Evolutionary conservation across 2,797 vertebrate genomes (phyloP), one percentile per base, ranked within the genome.

Genomic region (Enoplosus armatus): DNA sequence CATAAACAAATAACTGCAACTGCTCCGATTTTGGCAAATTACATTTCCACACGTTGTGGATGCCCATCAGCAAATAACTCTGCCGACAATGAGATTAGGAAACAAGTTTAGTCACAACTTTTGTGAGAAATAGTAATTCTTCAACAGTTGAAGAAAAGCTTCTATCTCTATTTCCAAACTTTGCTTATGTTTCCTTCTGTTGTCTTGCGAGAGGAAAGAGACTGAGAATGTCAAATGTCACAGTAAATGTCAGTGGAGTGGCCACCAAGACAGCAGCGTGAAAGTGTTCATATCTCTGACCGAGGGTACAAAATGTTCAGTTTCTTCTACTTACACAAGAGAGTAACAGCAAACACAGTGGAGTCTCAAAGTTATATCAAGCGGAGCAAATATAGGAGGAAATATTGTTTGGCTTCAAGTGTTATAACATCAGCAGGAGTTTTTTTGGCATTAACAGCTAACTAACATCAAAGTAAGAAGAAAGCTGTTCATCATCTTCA

Each of bases 191-290:
- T 72, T 68, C 18, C 24, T 26, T 62, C 47, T 64, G 53, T 82
- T 45, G 56, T 26, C 18, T 56, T 59, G 55, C 8, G 1, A 50
- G 11, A 61, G 60, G 61, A 68, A 31, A 12, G 68, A 79, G 55
- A 45, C 48, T 51, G 60, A 77, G 54, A 86, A 85, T 82, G 84
- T 90, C 86, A 92, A 88, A 87, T 86, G 80, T 75, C 84, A 68
- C 3, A 1, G 59, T 79, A 86, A 92, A 90, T 91, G 82, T 85
- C 85, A 91, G 74, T 12, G 50, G 50, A 70, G 64, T 56, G 61
- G 78, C 64, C 73, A 67, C 27, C 33, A 47, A 51, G 53, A 50
- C 26, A 22, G 9, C 62, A 14, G 33, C 3, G 62, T 54, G 77
- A 74, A 75, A 55, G 65, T 63, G 67, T 72, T 61, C 29, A 39